Percentiles rank a stretch among this genome's conserved stretches.
phyloP scores from a whole-genome alignment of 2,113 vertebrate genomes.

The Heliornis fulica region DNA sequence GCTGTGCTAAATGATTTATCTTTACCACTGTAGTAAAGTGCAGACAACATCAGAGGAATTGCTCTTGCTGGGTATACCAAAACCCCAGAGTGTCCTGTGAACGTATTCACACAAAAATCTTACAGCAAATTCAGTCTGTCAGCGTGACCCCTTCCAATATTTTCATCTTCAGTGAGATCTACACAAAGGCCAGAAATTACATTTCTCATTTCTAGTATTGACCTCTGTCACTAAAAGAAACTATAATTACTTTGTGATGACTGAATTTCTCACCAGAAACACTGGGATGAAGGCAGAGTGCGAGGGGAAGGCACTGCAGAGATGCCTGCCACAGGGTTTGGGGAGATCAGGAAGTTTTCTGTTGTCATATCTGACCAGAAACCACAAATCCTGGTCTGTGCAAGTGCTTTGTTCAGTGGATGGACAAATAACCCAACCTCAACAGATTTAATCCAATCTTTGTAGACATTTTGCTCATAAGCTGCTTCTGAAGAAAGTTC shows the following conservation, averaged over 20 bases:
- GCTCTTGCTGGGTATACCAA: background rate
- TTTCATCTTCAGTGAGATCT: background rate
- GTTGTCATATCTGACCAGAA: slow-evolving; percentile 27
- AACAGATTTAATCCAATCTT: slow-evolving; percentile 63
- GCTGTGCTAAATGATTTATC: slow-evolving; percentile 54
- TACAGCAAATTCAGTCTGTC: slow-evolving; percentile 31
- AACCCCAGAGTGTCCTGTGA: background rate
- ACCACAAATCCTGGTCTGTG: slow-evolving; percentile 56
- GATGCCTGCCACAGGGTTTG: slow-evolving; percentile 2
- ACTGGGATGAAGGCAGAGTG: background rate
- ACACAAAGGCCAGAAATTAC: slow-evolving; percentile 6
- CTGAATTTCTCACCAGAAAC: background rate
- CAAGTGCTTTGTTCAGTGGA: slow-evolving; percentile 64
- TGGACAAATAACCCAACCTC: slow-evolving; percentile 59
- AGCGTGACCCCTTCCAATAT: background rate
- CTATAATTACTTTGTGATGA: background rate
- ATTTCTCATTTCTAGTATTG: background rate
- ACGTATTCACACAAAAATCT: slow-evolving; percentile 12
- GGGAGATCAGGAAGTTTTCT: slow-evolving; percentile 17
- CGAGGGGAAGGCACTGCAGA: background rate
- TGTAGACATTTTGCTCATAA: slow-evolving; percentile 70
- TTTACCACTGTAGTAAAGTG: slow-evolving; percentile 39
- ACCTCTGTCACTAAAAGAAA: slow-evolving; percentile 19
- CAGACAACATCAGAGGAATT: background rate
- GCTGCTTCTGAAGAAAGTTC: slow-evolving; percentile 79